Conservation (phyloP, 2,888 invertebrate genomes). For the Tipula unca region DNA sequence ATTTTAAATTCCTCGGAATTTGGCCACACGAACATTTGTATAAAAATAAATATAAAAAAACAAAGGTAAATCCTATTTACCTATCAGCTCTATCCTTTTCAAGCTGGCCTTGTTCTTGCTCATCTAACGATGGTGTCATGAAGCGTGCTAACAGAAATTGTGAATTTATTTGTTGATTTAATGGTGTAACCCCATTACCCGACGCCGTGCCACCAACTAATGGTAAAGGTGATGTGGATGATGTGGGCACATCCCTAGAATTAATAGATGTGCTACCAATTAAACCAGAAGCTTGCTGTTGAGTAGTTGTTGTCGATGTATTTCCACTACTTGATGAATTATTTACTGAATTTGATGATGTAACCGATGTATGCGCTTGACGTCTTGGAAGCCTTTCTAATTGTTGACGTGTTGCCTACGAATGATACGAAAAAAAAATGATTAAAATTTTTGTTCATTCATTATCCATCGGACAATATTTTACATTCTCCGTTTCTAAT, state of each 20-base stretch:
- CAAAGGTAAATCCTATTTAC: slow-evolving; percentile 30
- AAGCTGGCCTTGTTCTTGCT: slow-evolving; percentile 45
- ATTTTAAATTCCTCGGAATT: no score
- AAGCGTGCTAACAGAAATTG: slow-evolving; percentile 44
- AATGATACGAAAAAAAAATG: not conserved
- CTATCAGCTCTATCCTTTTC: slow-evolving; percentile 52
- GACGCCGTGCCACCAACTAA: slow-evolving; percentile 29
- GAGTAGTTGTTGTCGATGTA: slow-evolving; percentile 30
- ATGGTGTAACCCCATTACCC: slow-evolving; percentile 29
- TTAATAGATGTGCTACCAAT: slow-evolving; percentile 33
- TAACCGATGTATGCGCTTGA: slow-evolving; percentile 58
- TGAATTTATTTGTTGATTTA: slow-evolving; percentile 29
- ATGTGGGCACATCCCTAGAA: slow-evolving; percentile 37
- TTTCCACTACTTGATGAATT: slow-evolving; percentile 46
- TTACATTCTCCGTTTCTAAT: not conserved
- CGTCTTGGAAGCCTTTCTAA: slow-evolving; percentile 81
- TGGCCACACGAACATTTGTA: not conserved
- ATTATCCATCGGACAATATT: not conserved
- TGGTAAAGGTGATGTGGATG: slow-evolving; percentile 30
- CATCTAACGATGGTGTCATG: slow-evolving; percentile 46
- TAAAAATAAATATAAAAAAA: not conserved
- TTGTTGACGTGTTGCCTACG: slow-evolving; percentile 74
- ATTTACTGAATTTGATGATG: slow-evolving; percentile 49
- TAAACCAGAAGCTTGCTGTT: slow-evolving; percentile 25
- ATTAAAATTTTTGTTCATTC: not conserved